A percentile compares a stretch with the other conserved stretches of the same genome.
These are phyloP conservation scores for Alcedo atthis DNA, from an alignment of 2,797 vertebrate genomes.

Conservation along the genomic window DNA sequence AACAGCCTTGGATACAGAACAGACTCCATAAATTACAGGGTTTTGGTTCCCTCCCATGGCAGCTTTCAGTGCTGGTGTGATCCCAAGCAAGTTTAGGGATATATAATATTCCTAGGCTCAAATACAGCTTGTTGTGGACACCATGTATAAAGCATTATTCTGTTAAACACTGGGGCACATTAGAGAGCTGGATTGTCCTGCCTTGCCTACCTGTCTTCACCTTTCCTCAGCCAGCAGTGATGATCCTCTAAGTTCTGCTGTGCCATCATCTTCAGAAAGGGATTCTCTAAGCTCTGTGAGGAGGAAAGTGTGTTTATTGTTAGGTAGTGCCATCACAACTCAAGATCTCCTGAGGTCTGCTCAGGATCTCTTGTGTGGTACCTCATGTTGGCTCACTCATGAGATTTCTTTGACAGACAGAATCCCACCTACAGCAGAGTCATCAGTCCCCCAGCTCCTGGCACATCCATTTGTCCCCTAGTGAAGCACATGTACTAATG, in stretches of 20 bases:
- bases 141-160: neutral
- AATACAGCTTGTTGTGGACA: neutral
- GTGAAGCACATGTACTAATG: neutral
- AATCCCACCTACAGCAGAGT: neutral
- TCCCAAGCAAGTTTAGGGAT: neutral
- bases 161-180: neutral
- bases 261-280: neutral
- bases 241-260: neutral
- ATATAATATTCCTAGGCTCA: neutral
- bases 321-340: neutral
- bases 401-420: neutral
- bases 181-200: neutral
- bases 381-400: neutral
- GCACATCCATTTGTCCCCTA: neutral
- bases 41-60: neutral
- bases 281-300: neutral
- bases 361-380: neutral
- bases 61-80: neutral
- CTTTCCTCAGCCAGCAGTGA: neutral
- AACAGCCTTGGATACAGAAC: neutral
- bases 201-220: neutral
- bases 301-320: neutral
- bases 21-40: rapidly evolving
- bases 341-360: neutral
- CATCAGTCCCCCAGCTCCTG: rapidly evolving